Evolutionary conservation across 2,797 vertebrate genomes (phyloP), one percentile per base, ranked within the genome.

Genomic region (Aythya fuligula): DNA sequence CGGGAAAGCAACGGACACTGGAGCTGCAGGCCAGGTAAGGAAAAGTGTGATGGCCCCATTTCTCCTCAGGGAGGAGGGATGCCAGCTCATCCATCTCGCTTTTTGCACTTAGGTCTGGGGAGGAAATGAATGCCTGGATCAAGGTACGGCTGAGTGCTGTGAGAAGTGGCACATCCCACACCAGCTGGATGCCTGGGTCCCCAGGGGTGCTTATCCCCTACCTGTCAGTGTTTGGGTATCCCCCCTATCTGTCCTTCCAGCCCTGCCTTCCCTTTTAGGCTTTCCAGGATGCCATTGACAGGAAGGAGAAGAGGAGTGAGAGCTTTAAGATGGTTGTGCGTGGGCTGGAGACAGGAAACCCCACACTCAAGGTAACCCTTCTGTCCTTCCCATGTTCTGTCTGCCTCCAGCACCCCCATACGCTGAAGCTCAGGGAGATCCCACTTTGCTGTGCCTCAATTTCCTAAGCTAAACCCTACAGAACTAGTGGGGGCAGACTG

Each of bases 11-110:
- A 97, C 98, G 97, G 81, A 98, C 98, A 0, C 97, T 99, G 73
- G 98, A 99, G 94, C 97, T 99, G 34, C 98, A 98, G 67, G 98
- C 99, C 91, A 98, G 98, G 99, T 99, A 78, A 82, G 94, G 71
- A 28, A 24, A 24, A 27, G 28, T 16, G 45, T 4, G 14, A 13
- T 0, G 7, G 6, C 11, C 56, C 12, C 53, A 67, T 56, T 38
- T 6, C 62, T 21, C 25, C 2, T 49, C 0, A 0, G 43, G 83
- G 18, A 21, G 32, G 28, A 36, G 41, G 38, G 4, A 22, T 57
- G 36, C 4, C 19, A 4, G 14, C 56, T 81, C 19, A 73, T n/a
- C 58, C 56, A 28, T 17, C 39, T 94, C 92, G 60, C 32, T 66
- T 79, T 96, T 69, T 4, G 6, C 73, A 13, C 58, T 58, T 96